Conservation (phyloP, 37 sponge, comb jelly and placozoan species). For the Amphimedon queenslandica region DNA sequence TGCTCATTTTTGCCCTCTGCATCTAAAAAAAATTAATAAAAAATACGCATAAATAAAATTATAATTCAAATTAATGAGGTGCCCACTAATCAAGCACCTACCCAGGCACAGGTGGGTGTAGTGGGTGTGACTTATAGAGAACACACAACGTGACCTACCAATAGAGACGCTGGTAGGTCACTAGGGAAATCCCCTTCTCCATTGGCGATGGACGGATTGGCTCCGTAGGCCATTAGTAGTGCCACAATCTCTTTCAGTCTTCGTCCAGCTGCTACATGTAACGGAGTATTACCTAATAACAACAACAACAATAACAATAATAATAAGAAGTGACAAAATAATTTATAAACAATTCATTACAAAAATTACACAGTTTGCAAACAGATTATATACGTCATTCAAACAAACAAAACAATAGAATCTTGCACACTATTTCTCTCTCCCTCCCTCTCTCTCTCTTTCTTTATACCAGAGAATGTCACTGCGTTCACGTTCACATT, state of each 20-base stretch:
- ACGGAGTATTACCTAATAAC: slow-evolving; percentile 78
- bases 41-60: neutral
- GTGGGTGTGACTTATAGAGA: slow-evolving; percentile 14
- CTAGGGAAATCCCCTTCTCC: slow-evolving; percentile 78
- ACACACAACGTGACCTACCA: slow-evolving; percentile 22
- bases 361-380: too few species aligned
- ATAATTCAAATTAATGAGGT: neutral
- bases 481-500: slow-evolving; percentile 61
- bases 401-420: neutral
- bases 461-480: slow-evolving; percentile 76
- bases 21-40: slow-evolving; percentile 18
- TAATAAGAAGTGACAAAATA: too few species aligned
- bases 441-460: too few species aligned
- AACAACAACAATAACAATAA: too few species aligned
- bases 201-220: slow-evolving; percentile 76
- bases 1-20: slow-evolving; percentile 60
- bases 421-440: neutral
- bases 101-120: neutral
- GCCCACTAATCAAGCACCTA: neutral
- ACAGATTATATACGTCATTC: neutral
- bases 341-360: too few species aligned
- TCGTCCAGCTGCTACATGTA: slow-evolving; percentile 84
- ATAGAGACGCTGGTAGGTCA: slow-evolving; percentile 67
- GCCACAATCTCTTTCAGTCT: slow-evolving; percentile 85
- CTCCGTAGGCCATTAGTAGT: slow-evolving; percentile 81